A percentile compares a stretch with the other conserved stretches of the same genome.
Conservation (phyloP, 64 coral and sea anemone species). For the Actinia tenebrosa region DNA sequence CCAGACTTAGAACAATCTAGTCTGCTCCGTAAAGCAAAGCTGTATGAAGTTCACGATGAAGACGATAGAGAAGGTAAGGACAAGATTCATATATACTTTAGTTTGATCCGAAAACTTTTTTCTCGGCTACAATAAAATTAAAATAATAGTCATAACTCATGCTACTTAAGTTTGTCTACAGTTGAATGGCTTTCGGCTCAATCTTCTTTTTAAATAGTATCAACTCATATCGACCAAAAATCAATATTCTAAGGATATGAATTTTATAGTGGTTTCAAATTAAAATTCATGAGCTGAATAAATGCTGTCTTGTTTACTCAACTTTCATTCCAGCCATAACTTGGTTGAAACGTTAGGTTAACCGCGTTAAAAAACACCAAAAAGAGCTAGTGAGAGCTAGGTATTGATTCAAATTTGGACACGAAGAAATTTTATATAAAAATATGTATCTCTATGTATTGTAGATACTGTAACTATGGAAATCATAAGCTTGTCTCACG, state of each 20-base stretch:
- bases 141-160: background rate
- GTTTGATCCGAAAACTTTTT: no score
- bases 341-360: slow-evolving; percentile 13
- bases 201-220: background rate
- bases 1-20: slow-evolving; percentile 71
- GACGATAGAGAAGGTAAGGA: slow-evolving; percentile 23
- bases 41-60: slow-evolving; percentile 96
- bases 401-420: no score
- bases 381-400: no score
- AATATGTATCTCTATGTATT: background rate
- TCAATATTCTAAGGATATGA: background rate
- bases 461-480: background rate
- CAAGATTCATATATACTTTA: no score
- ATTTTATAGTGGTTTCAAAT: background rate
- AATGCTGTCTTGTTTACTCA: slow-evolving; percentile 19
- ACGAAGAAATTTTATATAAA: background rate
- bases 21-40: slow-evolving; percentile 77
- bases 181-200: background rate
- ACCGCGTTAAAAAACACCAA: no score
- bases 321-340: slow-evolving; percentile 19
- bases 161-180: background rate
- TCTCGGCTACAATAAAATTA: no score
- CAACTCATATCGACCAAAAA: background rate
- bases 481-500: background rate
- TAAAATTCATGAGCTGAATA: slow-evolving; percentile 10